phyloP scores from a whole-genome alignment of 2,797 vertebrate genomes.

The Coluber constrictor region DNA sequence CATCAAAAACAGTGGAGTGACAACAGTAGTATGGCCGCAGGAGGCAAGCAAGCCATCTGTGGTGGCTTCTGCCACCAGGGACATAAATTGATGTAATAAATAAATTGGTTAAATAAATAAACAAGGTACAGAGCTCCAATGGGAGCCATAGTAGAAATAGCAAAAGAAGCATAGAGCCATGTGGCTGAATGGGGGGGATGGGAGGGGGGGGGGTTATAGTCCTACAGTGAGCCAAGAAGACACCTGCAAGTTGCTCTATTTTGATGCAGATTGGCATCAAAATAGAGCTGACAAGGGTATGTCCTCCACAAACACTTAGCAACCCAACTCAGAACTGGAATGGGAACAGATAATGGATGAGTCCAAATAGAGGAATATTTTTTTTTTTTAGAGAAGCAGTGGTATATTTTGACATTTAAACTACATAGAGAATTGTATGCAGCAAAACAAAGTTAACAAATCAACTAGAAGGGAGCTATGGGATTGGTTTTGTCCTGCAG shows the following conservation, averaged over 20 bases:
- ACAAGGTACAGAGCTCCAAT: not conserved
- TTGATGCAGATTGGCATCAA: not conserved
- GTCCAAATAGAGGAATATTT: not conserved
- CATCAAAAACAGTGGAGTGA: not conserved
- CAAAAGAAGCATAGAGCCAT: not conserved
- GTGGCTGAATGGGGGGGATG: not conserved
- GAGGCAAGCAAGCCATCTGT: not conserved
- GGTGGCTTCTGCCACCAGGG: not conserved
- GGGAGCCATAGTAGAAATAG: not conserved
- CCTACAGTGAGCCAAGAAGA: not conserved
- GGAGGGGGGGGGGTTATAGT: not conserved
- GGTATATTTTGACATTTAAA: not conserved
- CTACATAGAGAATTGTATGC: not conserved
- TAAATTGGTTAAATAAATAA: not conserved
- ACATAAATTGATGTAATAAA: not conserved
- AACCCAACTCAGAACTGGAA: not conserved
- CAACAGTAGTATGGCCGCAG: not conserved
- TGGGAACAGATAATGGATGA: not conserved
- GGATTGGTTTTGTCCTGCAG: not conserved
- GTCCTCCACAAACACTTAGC: not conserved
- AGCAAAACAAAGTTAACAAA: not conserved
- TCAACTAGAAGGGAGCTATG: not conserved
- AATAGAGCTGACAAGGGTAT: not conserved
- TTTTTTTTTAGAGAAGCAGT: not conserved
- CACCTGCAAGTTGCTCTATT: not conserved